Evolutionary conservation across 2,113 vertebrate species (phyloP).

Genomic region (Vimba vimba): DNA sequence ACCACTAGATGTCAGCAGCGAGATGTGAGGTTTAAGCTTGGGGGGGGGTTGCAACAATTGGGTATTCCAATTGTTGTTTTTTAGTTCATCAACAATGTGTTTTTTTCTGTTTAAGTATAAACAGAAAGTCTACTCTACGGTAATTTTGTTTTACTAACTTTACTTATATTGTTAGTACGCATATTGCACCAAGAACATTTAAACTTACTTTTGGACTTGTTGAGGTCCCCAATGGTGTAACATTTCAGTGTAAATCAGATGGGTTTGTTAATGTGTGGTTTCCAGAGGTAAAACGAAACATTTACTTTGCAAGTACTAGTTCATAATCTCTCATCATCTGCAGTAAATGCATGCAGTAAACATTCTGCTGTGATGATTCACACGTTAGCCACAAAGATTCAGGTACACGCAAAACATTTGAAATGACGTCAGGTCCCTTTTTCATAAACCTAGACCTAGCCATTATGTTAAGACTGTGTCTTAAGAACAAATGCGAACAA

Average conservation of each 20-base stretch:
- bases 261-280: neutral
- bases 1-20: no score
- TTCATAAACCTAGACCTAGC: no score
- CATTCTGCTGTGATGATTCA: neutral
- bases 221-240: neutral
- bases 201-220: no score
- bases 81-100: rapidly evolving
- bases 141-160: neutral
- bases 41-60: no score
- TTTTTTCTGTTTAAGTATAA: neutral
- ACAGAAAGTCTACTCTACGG: neutral
- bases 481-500: no score
- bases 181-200: no score
- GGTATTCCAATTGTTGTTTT: no score
- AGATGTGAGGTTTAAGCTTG: no score
- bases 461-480: no score
- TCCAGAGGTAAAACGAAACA: neutral
- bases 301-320: neutral
- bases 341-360: neutral
- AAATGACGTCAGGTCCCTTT: rapidly evolving
- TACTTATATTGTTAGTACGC: neutral
- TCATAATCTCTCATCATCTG: neutral
- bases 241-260: neutral
- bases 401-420: neutral
- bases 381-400: neutral